Evolutionary conservation across 1,140 invertebrate species (phyloP), one percentile per base, ranked within the genome.

Genomic region (Saccostrea echinata): DNA sequence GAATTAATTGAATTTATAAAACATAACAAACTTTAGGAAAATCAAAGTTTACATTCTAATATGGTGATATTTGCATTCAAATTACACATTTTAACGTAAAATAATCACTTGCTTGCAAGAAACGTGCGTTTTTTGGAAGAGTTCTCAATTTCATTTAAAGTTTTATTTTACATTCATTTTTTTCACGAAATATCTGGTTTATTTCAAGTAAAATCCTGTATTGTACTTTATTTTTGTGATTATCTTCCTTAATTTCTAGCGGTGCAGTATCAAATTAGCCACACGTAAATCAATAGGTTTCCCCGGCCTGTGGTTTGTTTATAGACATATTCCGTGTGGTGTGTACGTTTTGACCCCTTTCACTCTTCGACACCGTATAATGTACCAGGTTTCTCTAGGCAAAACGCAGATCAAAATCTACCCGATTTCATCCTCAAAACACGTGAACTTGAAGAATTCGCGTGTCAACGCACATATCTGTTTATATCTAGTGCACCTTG

Each of bases 381-480:
- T 33, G 68, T 76, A 76, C 68, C 68, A 76, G 68, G 68, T 76
- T 76, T 76, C 68, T 30, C 68, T 76, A 16, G 68, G 68, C 68
- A 76, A 76, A 61, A 76, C 27, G 68, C 68, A 76, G 68, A 76
- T 76, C 68, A 76, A 76, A 76, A 76, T 76, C 68, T 76, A 76
- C 27, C 68, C 30, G 68, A 76, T 76, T 76, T 76, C 68, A 76
- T 76, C 68, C 68, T 24, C 27, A 76, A 76, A 76, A 76, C 68
- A 76, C 24, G 68, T 76, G 27, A 76, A 30, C 68, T 76, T 16
- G 68, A 76, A 76, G 68, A 76, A 76, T 30, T 76, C 68, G 68
- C 68, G 68, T 76, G 68, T 76, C 68, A 33, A 11, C 30, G 24
- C 68, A 27, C 68, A 76, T 30, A 76, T 11, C 30, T 76, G 27